Conservation (phyloP, 2,888 invertebrate species). For the Acronicta leporina region DNA sequence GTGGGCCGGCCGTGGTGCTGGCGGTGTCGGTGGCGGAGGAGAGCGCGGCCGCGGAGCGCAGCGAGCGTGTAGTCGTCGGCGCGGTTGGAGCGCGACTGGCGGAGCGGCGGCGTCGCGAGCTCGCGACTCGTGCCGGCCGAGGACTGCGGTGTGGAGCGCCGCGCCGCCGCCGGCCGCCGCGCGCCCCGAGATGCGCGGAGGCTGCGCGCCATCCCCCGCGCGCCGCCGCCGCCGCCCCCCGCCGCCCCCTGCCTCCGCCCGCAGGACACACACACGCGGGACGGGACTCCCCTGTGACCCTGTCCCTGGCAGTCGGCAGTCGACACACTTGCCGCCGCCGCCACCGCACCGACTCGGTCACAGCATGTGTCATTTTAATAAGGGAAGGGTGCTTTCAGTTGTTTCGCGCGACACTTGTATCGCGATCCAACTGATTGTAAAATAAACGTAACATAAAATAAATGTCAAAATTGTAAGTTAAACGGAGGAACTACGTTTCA, state of each 20-base stretch:
- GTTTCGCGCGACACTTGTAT: not conserved
- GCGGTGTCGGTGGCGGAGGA: constrained; percentile 49
- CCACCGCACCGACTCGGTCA: not conserved
- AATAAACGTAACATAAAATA: too few relatives aligned
- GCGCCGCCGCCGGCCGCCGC: constrained; percentile 47
- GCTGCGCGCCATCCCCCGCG: constrained; percentile 61
- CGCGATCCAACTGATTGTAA: not conserved
- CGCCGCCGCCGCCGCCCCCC: constrained; percentile 29
- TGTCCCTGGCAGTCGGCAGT: too few relatives aligned
- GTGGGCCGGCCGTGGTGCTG: constrained; percentile 41
- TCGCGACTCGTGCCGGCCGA: constrained; percentile 10
- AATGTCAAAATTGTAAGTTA: too few relatives aligned
- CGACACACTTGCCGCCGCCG: not conserved
- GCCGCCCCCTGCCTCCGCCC: constrained; percentile 36
- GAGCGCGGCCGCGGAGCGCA: constrained; percentile 37
- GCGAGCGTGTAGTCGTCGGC: constrained; percentile 52
- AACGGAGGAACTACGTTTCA: not conserved
- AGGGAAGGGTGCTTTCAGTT: not conserved
- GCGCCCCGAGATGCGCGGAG: constrained; percentile 66
- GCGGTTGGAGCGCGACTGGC: constrained; percentile 73
- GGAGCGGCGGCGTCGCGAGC: constrained; percentile 35
- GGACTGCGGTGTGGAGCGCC: constrained; percentile 29
- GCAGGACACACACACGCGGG: constrained; percentile 20
- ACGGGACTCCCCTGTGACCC: constrained; percentile 15
- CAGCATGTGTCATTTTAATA: not conserved